Conservation (phyloP, 2,797 vertebrate species). For the Loris lydekkerianus region DNA sequence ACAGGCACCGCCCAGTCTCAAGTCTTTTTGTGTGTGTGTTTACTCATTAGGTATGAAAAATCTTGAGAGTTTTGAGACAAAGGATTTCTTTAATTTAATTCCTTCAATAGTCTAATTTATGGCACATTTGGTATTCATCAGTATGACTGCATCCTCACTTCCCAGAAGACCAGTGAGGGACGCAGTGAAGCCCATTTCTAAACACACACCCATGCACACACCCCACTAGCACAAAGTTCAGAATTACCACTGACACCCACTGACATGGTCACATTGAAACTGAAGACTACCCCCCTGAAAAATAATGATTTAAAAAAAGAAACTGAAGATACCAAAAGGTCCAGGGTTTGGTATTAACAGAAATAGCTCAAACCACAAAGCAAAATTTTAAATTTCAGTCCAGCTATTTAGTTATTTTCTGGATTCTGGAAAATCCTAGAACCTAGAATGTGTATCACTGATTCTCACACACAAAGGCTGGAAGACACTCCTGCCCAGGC, state of each 20-base stretch:
- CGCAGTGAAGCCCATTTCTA: background rate
- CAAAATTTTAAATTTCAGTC: conserved; percentile 41
- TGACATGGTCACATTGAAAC: background rate
- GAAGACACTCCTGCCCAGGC: background rate
- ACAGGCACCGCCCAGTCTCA: background rate
- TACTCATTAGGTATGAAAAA: conserved; percentile 50
- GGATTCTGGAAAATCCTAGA: conserved; percentile 27
- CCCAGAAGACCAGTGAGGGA: background rate
- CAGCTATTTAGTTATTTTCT: conserved; percentile 13
- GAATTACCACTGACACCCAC: background rate
- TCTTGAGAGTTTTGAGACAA: conserved; percentile 34
- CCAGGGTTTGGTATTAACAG: conserved; percentile 18
- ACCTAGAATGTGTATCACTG: background rate
- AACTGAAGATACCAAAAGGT: background rate
- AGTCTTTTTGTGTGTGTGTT: background rate
- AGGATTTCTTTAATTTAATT: conserved; percentile 29
- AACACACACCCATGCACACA: background rate
- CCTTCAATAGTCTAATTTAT: background rate
- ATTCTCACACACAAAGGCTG: background rate
- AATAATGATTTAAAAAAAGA: no score
- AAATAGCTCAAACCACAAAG: background rate
- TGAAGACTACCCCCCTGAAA: background rate
- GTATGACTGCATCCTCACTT: background rate
- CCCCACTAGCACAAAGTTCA: background rate
- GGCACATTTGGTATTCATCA: background rate